A percentile compares a stretch with the other conserved stretches of the same genome.
Evolutionary conservation across 53 echinoderm and acorn worm genomes (phyloP).

Genomic region (Echinarachnius parma): DNA sequence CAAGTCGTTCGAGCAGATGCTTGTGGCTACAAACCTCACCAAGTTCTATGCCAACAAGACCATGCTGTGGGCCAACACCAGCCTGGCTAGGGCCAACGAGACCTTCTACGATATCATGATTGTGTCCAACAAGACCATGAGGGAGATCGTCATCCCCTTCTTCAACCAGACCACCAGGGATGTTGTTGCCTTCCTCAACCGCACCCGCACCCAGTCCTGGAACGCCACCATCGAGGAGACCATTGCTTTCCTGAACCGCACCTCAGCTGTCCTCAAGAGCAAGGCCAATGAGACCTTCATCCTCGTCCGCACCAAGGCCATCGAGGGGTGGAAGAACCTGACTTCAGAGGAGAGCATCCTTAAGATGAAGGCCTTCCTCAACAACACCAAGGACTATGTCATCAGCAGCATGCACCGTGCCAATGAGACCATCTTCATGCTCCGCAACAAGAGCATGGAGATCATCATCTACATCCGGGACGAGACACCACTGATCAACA

Average conservation of each 20-base stretch:
- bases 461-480: slow-evolving; percentile 37
- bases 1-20: slow-evolving; percentile 1
- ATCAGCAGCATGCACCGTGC: slow-evolving; percentile 24
- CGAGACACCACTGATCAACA: slow-evolving; percentile 41
- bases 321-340: slow-evolving; percentile 53
- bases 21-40: slow-evolving; percentile 30
- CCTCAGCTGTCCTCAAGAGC: slow-evolving; percentile 30
- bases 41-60: slow-evolving; percentile 29
- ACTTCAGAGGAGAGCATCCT: slow-evolving; percentile 53
- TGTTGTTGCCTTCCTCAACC: slow-evolving; percentile 51
- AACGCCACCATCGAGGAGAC: slow-evolving; percentile 57
- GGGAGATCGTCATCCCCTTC: slow-evolving; percentile 25
- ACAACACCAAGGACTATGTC: slow-evolving; percentile 37
- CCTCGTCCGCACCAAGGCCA: slow-evolving; percentile 5
- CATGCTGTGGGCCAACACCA: slow-evolving; percentile 26
- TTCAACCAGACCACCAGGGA: slow-evolving; percentile 25
- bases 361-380: slow-evolving; percentile 44
- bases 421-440: slow-evolving; percentile 36
- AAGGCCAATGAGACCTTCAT: slow-evolving; percentile 35
- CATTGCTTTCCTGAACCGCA: slow-evolving; percentile 44
- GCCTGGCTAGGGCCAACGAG: slow-evolving; percentile 42
- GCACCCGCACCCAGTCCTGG: slow-evolving; percentile 60
- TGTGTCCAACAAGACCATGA: slow-evolving; percentile 37
- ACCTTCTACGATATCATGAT: slow-evolving; percentile 33
- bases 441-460: slow-evolving; percentile 33